Conservation (phyloP, 2,888 invertebrate species). For the Eristalinus sepulchralis region DNA sequence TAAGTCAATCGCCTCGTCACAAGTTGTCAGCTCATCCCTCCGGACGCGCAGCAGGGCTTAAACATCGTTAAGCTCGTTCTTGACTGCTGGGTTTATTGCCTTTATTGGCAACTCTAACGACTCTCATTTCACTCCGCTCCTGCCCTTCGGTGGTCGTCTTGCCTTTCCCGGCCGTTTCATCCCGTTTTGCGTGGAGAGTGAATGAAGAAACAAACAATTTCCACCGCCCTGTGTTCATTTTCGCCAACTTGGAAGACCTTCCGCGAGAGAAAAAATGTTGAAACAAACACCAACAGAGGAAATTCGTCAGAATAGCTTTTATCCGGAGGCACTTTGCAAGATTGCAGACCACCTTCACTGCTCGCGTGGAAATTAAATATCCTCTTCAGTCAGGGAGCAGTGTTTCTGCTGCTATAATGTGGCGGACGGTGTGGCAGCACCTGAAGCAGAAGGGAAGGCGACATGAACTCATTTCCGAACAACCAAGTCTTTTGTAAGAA, state of each 20-base stretch:
- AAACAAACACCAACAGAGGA: background rate
- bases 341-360: background rate
- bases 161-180: slow-evolving; percentile 2
- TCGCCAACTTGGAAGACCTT: background rate
- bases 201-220: slow-evolving; percentile 7
- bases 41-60: background rate
- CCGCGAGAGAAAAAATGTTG: background rate
- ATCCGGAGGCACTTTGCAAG: slow-evolving; percentile 6
- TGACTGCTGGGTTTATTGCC: slow-evolving; percentile 7
- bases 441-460: slow-evolving; percentile 1
- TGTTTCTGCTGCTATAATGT: background rate
- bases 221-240: slow-evolving; percentile 1
- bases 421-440: background rate
- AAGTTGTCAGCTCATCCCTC: background rate
- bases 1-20: background rate
- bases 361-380: slow-evolving; percentile 35
- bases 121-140: background rate
- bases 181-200: background rate
- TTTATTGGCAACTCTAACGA: slow-evolving; percentile 5
- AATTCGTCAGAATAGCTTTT: background rate
- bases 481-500: background rate
- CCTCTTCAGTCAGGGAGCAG: background rate
- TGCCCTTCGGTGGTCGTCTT: background rate
- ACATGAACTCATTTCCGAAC: slow-evolving; percentile 26
- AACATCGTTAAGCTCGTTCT: background rate